Base-by-base conservation (phyloP, 2,797 vertebrate genomes). In the Rhinophrynus dorsalis region DNA sequence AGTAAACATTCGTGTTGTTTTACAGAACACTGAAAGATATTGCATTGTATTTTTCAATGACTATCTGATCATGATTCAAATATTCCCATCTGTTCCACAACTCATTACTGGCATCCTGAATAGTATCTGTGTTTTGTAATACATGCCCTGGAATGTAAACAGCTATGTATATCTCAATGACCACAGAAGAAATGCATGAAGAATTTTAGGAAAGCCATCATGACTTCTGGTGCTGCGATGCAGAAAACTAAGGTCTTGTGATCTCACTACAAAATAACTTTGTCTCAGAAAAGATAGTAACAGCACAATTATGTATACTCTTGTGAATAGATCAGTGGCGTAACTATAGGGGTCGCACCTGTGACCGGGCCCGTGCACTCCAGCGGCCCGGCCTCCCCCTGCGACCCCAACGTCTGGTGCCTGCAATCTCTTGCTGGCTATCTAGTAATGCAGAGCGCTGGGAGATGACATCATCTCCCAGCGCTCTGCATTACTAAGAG, bases 161-260 rank as follows among this genome's bases (percentile, higher is more conserved):
- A 51, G 29, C 57, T 69, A 62, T 61, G 47, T 62, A 61, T 62
- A 62, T 70, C 67, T 55, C 18, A 61, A 29, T 21, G 38, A 62
- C 38, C 57, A 47, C 58, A 55, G 27, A 26, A 47, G 57, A 70
- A 62, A 62, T 44, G 57, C 54, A 42, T 27, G 15, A 69, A 20
- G 67, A 54, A 61, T 54, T 62, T 35, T 45, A 55, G 50, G 38
- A 37, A 33, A 55, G 74, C 59, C 59, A 63, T 60, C 18, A 64
- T 44, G 42, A 47, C 24, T 8, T 33, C 58, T 37, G 58, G 27
- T 37, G 58, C 67, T 30, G 42, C 26, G 7, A 47, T 21, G 35
- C 24, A 38, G 35, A 38, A 50, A 15, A 1, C 29, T n/a, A 20
- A 54, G 37, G 37, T 67, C 30, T 30, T 40, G 27, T 51, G 40